A percentile compares a stretch with the other conserved stretches of the same genome.
These are phyloP conservation scores for Chesias legatella DNA, from an alignment of 2,888 invertebrate species.

Conservation along the genomic window DNA sequence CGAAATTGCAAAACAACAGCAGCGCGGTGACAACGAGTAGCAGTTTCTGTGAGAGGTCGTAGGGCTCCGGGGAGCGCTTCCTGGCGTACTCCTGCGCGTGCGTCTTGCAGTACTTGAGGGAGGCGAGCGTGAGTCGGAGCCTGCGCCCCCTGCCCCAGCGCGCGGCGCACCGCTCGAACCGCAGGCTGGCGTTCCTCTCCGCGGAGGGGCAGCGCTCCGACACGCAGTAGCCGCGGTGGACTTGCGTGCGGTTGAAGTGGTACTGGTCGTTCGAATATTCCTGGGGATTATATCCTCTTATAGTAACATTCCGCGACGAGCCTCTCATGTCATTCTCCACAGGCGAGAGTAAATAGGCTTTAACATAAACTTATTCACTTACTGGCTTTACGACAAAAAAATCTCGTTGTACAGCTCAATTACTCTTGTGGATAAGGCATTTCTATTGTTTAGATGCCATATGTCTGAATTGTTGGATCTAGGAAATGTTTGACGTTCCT, in stretches of 20 bases:
- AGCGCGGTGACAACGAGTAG: slow-evolving; percentile 34
- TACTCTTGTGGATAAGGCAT: too few relatives aligned
- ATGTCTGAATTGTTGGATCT: too few relatives aligned
- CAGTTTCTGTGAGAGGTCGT: slow-evolving; percentile 34
- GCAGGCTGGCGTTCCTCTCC: slow-evolving; percentile 37
- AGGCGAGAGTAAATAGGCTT: too few relatives aligned
- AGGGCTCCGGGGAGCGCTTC: slow-evolving; percentile 24
- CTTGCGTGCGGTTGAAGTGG: slow-evolving; percentile 53
- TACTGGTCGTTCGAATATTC: slow-evolving; percentile 45
- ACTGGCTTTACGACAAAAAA: too few relatives aligned
- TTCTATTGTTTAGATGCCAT: too few relatives aligned
- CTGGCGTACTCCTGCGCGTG: slow-evolving; percentile 35
- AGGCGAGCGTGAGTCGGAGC: slow-evolving; percentile 33
- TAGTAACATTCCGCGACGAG: too few relatives aligned
- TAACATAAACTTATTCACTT: too few relatives aligned
- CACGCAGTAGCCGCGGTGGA: slow-evolving; percentile 64
- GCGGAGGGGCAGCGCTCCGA: slow-evolving; percentile 47
- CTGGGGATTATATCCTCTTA: slow-evolving; percentile 30
- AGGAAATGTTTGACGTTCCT: too few relatives aligned
- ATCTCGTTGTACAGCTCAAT: too few relatives aligned
- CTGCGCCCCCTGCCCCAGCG: slow-evolving; percentile 37
- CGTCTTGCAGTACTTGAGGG: slow-evolving; percentile 45
- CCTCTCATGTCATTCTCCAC: too few relatives aligned
- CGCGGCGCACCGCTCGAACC: slow-evolving; percentile 51
- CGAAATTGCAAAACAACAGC: slow-evolving; percentile 35